Evolutionary conservation across 2,797 vertebrate genomes (phyloP).

Genomic region (Danio choprae): DNA sequence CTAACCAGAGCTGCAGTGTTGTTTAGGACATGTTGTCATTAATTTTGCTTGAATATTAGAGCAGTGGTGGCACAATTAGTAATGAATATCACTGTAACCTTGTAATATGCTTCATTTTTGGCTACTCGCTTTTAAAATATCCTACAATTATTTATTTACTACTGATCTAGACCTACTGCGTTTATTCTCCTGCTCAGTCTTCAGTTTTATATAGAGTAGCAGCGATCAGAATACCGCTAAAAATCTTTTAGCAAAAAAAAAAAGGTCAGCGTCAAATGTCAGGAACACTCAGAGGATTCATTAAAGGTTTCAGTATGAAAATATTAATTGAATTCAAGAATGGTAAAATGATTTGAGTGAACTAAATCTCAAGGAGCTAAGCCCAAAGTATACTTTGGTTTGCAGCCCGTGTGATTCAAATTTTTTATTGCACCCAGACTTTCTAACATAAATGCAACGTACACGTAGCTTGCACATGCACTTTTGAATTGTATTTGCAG

Average conservation of each 20-base stretch:
- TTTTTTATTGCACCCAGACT: too few species aligned
- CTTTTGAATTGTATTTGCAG: too few species aligned
- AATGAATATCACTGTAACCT: conserved; percentile 21
- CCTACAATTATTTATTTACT: conserved; percentile 14
- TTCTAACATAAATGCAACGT: too few species aligned
- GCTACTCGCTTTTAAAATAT: not conserved
- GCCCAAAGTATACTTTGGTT: not conserved
- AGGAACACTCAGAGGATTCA: conserved; percentile 52
- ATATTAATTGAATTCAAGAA: conserved; percentile 18
- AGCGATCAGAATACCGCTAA: conserved; percentile 29
- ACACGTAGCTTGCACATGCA: too few species aligned
- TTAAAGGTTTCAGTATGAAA: conserved; percentile 45
- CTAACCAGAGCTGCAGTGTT: conserved; percentile 35
- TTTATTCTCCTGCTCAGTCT: not conserved
- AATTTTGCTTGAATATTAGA: conserved; percentile 24
- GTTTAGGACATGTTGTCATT: conserved; percentile 44
- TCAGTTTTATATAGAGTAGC: conserved; percentile 42
- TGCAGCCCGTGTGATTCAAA: not conserved
- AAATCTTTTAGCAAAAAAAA: conserved; percentile 52
- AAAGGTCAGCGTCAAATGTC: conserved; percentile 63
- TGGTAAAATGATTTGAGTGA: not conserved
- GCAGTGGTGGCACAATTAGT: conserved; percentile 8
- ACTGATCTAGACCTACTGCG: not conserved
- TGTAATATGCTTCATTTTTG: not conserved
- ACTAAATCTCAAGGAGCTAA: conserved; percentile 2